Evolutionary conservation across 1,140 invertebrate species (phyloP), one percentile per base, ranked within the genome.

Genomic region (Atta texana): DNA sequence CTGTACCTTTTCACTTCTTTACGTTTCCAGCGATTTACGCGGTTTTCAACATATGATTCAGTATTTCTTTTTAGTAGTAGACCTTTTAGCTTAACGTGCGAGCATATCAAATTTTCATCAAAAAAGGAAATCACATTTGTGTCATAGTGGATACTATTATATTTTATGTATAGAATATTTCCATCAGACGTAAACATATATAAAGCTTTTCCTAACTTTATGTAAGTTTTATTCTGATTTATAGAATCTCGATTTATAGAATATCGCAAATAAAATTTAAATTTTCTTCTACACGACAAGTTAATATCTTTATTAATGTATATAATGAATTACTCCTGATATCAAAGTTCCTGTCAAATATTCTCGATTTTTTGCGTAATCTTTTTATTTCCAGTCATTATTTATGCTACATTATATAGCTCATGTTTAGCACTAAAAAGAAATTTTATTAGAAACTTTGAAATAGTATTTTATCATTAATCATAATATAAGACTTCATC

Each of bases 1-100:
- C 57, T 39, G 18, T 61, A 59, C 51, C 51, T 64, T 69, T 72
- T 75, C 63, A 21, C 74, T 57, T 68, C 82, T 85, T 66, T 55
- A 51, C 24, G 39, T 31, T 24, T 18, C 31, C 74, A 34, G 5
- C 31, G 49, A 55, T 49, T 51, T 39, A 21, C 39, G 55, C 44
- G 24, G 14, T 16, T 84, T 61, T 14, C 55, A 39, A 74, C 39
- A 34, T 75, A 68, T n/a, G 39, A 84, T 51, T 61, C 18, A 49
- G 28, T 51, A 75, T 75, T 75, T 49, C 28, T n/a, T n/a, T n/a
- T n/a, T n/a, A n/a, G n/a, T n/a, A n/a, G n/a, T n/a, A n/a, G 24
- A 51, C 24, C 68, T 84, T 61, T 84, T 24, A 84, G 7, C n/a
- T 71, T 28, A 55, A 81, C 31, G 55, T n/a, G 53, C 53, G 53